These are phyloP conservation scores for Anguilla obscura DNA, from an alignment of 2,797 vertebrate genomes.

Conservation along the genomic window DNA sequence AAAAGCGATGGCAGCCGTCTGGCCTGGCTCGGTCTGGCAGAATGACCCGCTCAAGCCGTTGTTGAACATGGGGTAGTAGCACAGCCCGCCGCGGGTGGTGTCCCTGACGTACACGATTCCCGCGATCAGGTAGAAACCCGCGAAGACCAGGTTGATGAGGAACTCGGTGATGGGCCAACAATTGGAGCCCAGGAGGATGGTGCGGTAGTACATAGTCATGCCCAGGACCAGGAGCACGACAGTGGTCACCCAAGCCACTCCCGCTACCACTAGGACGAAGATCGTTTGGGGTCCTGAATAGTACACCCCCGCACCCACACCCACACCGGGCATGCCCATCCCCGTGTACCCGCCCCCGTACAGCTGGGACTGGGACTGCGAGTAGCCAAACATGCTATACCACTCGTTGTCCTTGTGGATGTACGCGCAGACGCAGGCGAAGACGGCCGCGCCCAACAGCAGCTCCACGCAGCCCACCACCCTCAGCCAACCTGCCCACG, in stretches of 20 bases:
- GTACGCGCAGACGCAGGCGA: conserved; percentile 85
- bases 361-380: conserved; percentile 65
- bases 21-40: conserved; percentile 89
- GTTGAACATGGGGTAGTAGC: conserved; percentile 82
- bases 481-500: conserved; percentile 83
- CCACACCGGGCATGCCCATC: conserved; percentile 53
- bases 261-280: conserved; percentile 85
- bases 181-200: conserved; percentile 86
- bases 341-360: conserved; percentile 67
- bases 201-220: conserved; percentile 91
- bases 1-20: conserved; percentile 88
- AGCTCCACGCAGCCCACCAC: conserved; percentile 77
- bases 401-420: conserved; percentile 89
- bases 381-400: conserved; percentile 83
- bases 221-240: conserved; percentile 87
- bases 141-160: conserved; percentile 80
- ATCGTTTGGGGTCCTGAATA: conserved; percentile 90
- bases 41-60: conserved; percentile 80
- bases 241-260: conserved; percentile 84
- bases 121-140: conserved; percentile 80
- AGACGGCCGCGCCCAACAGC: conserved; percentile 80
- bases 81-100: conserved; percentile 89
- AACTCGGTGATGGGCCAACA: conserved; percentile 96
- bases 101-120: conserved; percentile 88
- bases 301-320: conserved; percentile 49